Evolutionary conservation across 2,797 vertebrate genomes (phyloP).

Genomic region (Enteromius unitaeniatus): DNA sequence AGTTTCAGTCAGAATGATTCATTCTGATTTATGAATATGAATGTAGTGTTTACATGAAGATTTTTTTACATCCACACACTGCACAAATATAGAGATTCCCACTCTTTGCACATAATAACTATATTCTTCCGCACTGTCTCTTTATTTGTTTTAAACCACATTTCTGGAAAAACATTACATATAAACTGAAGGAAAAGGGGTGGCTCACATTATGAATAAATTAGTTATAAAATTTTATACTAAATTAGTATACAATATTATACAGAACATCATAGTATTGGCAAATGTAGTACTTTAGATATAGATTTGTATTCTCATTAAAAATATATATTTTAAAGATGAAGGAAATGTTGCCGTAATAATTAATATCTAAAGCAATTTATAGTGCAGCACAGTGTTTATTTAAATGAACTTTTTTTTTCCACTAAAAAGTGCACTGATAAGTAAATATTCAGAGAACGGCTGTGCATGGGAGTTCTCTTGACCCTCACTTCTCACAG

Average conservation of each 20-base stretch:
- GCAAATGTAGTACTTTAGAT: background rate
- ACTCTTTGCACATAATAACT: background rate
- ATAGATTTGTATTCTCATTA: background rate
- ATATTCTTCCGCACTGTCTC: background rate
- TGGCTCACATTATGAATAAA: background rate
- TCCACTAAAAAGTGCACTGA: slow-evolving; percentile 28
- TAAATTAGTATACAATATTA: background rate
- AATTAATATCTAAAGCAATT: background rate
- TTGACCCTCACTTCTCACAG: slow-evolving; percentile 71
- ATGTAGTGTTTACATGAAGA: background rate
- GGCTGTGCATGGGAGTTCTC: slow-evolving; percentile 71
- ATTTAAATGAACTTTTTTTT: background rate
- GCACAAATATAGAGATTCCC: background rate
- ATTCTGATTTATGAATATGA: background rate
- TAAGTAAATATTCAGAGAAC: slow-evolving; percentile 44
- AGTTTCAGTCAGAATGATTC: background rate
- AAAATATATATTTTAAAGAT: background rate
- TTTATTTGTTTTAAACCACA: background rate
- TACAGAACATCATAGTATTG: background rate
- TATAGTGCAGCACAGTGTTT: background rate
- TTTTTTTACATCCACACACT: background rate
- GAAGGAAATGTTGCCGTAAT: background rate
- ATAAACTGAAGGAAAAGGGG: background rate
- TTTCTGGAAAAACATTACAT: background rate
- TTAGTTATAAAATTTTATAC: too few species aligned